phyloP scores from a whole-genome alignment of 1,140 invertebrate species.

The Drosophila varians region DNA sequence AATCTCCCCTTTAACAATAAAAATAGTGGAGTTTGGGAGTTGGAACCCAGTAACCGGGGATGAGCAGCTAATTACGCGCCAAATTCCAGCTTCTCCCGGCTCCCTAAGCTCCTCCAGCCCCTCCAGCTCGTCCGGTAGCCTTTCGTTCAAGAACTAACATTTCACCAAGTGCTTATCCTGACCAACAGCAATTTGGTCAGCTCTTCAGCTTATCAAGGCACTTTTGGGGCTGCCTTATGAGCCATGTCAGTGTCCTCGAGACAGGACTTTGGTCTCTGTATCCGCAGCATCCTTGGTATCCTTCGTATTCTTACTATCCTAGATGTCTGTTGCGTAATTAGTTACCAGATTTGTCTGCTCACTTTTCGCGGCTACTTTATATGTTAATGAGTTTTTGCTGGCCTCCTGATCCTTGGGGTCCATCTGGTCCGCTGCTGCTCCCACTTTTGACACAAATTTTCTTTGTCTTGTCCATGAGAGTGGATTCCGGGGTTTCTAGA shows the following conservation, averaged over 20 bases:
- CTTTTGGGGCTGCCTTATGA: constrained; percentile 21
- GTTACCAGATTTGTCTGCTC: constrained; percentile 54
- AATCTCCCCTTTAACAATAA: neutral
- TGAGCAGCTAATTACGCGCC: constrained; percentile 36
- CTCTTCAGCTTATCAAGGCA: constrained; percentile 4
- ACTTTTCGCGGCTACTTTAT: constrained; percentile 64
- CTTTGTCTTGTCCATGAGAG: constrained; percentile 61
- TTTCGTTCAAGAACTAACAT: constrained; percentile 31
- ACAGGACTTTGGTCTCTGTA: neutral
- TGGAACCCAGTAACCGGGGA: neutral
- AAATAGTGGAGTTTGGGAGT: constrained; percentile 2
- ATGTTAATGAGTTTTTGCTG: constrained; percentile 72
- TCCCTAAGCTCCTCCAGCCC: constrained; percentile 12
- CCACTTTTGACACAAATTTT: constrained; percentile 44
- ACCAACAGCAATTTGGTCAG: constrained; percentile 21
- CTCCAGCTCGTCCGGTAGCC: neutral
- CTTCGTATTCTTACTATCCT: constrained; percentile 1
- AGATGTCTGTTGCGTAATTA: constrained; percentile 61
- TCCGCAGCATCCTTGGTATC: neutral
- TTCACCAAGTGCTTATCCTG: constrained; percentile 5
- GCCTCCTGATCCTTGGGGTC: constrained; percentile 26
- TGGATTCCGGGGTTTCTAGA: constrained; percentile 17
- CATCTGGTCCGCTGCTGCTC: neutral
- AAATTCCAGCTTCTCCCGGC: neutral
- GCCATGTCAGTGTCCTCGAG: constrained; percentile 35